Evolutionary conservation across 1,140 invertebrate genomes (phyloP), one percentile per base, ranked within the genome.

Genomic region (Polyergus mexicanus): DNA sequence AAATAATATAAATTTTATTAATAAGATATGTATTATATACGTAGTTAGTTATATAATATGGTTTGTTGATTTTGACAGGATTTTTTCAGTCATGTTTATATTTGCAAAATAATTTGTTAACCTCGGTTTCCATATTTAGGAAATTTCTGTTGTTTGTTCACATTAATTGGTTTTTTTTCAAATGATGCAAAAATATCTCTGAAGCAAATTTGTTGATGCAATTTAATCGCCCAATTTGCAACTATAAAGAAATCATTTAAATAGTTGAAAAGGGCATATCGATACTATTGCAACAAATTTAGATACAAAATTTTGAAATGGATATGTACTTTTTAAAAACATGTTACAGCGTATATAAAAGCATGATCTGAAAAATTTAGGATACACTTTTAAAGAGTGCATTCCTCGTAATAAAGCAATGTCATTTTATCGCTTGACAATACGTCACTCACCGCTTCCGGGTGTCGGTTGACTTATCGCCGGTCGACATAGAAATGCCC

Each of bases 391-490:
- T n/a, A 19, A 69, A 51, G 19, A 32, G 1, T 13, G 44, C n/a
- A 32, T 13, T 13, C 19, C 1, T 6, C 51, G 11, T 19, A 75
- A 3, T 58, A 25, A 41, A n/a, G 13, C 11, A 75, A 25, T 60
- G 10, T 41, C 25, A 25, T 75, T 28, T 75, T 35, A 13, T 72
- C 25, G 72, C n/a, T 3, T 63, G n/a, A 32, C 22, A n/a, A 65
- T 69, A 11, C 32, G 8, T 35, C 7, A 69, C 88, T 89, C 87
- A 94, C 93, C 92, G 92, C 65, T 93, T 93, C 3, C 90, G 91
- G 22, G 76, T 69, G 62, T 92, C 92, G 3, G 90, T 80, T 89
- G 95, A 84, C 92, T 90, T 91, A 89, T 95, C 68, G 69, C 91
- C 69, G 3, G 90, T 87, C 8, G 89, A 89, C 38, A 92, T 0